Base-by-base conservation (phyloP, 2,113 vertebrate species). In the Brachypodius melanocephalos region DNA sequence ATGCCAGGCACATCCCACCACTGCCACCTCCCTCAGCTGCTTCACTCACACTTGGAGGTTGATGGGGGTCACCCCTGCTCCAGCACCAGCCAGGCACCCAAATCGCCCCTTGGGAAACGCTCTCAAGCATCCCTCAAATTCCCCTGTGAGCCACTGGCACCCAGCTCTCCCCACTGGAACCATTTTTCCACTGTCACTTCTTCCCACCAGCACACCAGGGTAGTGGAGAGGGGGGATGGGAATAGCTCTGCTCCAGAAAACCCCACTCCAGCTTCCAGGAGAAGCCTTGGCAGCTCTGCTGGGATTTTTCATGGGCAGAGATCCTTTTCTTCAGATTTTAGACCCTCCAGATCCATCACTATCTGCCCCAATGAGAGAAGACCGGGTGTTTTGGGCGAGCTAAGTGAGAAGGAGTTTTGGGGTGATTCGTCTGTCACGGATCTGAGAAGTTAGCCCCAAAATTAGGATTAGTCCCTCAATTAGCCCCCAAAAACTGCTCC, bases 201-300 rank as follows among this genome's bases (percentile, higher is more conserved):
- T 82, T 91, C 81, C 66, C 76, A 89, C 61, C 71, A 54, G 63
- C 26, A 1, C 18, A 12, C 12, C 8, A 24, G 14, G 4, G 16
- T 18, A 18, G 19, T 28, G 43, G 14, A 9, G 8, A 10, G 32
- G 24, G 29, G 29, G 24, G 40, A 67, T 61, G 43, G 63, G n/a
- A 85, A 73, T 8, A 67, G 38, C 58, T 68, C 38, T 73, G 74
- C 94, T 81, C 73, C 80, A 66, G 58, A 51, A 89, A 94, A 71
- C 29, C 52, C 52, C 0, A 5, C 42, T 81, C 65, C 84, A 63
- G 59, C 69, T 81, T 88, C 43, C 58, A 67, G 83, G n/a, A 21
- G 21, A 68, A 88, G 52, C 31, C 31, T 73, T 19, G 10, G 48
- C 38, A 40, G 31, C 36, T 77, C 52, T n/a, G 15, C 42, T 17